These are phyloP conservation scores for Tanypteryx hageni DNA, from an alignment of 2,888 invertebrate genomes.

Conservation along the genomic window DNA sequence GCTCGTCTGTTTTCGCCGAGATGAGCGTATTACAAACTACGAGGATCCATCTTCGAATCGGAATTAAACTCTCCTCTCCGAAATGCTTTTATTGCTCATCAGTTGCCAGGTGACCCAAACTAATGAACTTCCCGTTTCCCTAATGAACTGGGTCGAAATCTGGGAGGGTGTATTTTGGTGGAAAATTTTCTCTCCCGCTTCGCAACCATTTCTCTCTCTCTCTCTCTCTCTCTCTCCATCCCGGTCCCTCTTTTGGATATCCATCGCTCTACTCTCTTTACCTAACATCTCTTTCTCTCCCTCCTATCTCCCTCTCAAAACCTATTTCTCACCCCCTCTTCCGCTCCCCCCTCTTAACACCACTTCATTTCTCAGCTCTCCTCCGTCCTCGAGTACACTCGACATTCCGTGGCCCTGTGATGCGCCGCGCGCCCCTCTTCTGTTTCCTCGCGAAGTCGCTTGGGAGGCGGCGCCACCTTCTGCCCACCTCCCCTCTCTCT, in stretches of 20 bases:
- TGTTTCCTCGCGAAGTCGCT: background rate
- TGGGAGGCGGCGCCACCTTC: background rate
- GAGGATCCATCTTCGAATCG: background rate
- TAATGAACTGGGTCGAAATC: conserved; percentile 4
- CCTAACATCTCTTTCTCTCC: background rate
- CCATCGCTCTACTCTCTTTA: background rate
- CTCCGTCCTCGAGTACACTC: background rate
- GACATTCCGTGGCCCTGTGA: background rate
- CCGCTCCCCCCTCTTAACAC: no score
- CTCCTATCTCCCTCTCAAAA: no score
- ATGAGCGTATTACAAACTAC: background rate
- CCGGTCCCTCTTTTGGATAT: background rate
- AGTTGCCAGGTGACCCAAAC: conserved; percentile 29
- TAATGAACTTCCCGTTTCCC: conserved; percentile 23
- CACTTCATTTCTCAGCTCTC: background rate
- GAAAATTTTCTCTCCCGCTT: background rate
- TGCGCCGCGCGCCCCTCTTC: background rate
- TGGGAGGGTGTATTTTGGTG: background rate
- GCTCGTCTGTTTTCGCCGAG: background rate
- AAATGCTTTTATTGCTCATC: conserved; percentile 2
- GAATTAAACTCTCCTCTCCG: background rate
- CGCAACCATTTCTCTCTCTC: background rate
- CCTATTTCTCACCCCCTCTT: no score
- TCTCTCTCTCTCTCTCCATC: background rate
- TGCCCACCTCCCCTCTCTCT: background rate